These are phyloP conservation scores for Neogobius melanostomus DNA, from an alignment of 2,113 vertebrate genomes.

Conservation along the genomic window DNA sequence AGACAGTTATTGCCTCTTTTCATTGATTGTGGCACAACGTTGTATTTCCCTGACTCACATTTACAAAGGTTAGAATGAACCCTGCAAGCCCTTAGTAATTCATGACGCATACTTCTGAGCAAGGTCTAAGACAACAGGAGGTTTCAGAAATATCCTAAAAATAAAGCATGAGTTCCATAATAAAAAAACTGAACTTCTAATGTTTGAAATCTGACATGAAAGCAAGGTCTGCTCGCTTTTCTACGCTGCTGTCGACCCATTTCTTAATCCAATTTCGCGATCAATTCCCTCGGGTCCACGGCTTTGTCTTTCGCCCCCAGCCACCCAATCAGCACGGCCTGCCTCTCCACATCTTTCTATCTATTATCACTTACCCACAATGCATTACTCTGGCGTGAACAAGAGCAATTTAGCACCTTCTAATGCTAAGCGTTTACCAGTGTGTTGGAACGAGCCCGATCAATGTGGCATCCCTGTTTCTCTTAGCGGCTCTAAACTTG, in stretches of 20 bases:
- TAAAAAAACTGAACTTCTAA: no score
- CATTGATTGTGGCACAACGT: no score
- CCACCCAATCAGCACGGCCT: conserved; percentile 8
- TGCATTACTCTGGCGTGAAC: conserved; percentile 16
- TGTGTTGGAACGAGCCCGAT: conserved; percentile 45
- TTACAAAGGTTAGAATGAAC: no score
- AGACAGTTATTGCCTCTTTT: no score
- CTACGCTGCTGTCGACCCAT: background rate
- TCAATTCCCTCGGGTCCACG: background rate
- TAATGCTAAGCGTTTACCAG: conserved; percentile 61
- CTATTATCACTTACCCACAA: conserved; percentile 33
- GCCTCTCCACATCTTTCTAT: conserved; percentile 11
- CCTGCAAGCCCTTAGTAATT: no score
- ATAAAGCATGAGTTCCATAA: no score
- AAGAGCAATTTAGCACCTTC: conserved; percentile 51
- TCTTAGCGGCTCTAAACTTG: conserved; percentile 52
- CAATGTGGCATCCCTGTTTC: conserved; percentile 50
- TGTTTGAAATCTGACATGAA: no score
- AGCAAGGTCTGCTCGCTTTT: no score
- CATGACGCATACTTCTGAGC: no score
- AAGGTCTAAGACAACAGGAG: no score
- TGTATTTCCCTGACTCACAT: no score
- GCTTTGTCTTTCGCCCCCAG: conserved; percentile 1
- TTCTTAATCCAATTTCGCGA: conserved; percentile 8
- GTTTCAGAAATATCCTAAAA: no score